These are phyloP conservation scores for Crepidodera aurea DNA, from an alignment of 2,888 invertebrate species.

Conservation along the genomic window DNA sequence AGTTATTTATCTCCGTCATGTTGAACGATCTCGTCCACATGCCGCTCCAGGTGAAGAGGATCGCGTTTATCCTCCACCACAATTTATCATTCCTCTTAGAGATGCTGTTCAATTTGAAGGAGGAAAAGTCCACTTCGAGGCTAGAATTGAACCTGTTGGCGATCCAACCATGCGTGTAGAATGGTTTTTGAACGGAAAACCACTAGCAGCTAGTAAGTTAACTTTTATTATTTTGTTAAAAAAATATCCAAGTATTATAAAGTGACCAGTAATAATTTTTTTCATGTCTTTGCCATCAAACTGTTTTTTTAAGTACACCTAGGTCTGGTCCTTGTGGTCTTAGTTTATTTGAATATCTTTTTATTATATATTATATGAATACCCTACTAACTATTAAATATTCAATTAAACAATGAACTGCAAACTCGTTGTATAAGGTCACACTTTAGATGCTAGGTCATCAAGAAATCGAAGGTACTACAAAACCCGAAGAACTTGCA, in stretches of 20 bases:
- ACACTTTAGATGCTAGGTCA: too few relatives aligned
- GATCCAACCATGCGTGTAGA: constrained; percentile 96
- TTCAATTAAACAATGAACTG: too few relatives aligned
- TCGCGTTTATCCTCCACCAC: constrained; percentile 87
- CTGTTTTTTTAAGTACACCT: too few relatives aligned
- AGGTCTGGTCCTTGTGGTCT: too few relatives aligned
- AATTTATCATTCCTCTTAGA: constrained; percentile 88
- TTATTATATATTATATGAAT: too few relatives aligned
- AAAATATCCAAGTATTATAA: neutral
- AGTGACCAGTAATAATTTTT: too few relatives aligned
- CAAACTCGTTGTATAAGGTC: too few relatives aligned
- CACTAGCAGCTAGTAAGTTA: constrained; percentile 89
- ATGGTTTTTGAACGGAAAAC: constrained; percentile 93
- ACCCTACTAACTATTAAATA: too few relatives aligned
- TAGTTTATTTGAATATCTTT: too few relatives aligned
- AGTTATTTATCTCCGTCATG: constrained; percentile 91
- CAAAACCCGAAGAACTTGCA: too few relatives aligned
- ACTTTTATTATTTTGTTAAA: neutral
- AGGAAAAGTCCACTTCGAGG: constrained; percentile 95
- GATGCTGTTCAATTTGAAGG: constrained; percentile 87
- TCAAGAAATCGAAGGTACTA: too few relatives aligned
- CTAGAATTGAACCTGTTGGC: constrained; percentile 95
- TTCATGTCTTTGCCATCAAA: too few relatives aligned
- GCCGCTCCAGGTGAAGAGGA: constrained; percentile 85
- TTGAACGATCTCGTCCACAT: constrained; percentile 87